Evolutionary conservation across 2,797 vertebrate genomes (phyloP).

Genomic region (Cichlasoma orientale): DNA sequence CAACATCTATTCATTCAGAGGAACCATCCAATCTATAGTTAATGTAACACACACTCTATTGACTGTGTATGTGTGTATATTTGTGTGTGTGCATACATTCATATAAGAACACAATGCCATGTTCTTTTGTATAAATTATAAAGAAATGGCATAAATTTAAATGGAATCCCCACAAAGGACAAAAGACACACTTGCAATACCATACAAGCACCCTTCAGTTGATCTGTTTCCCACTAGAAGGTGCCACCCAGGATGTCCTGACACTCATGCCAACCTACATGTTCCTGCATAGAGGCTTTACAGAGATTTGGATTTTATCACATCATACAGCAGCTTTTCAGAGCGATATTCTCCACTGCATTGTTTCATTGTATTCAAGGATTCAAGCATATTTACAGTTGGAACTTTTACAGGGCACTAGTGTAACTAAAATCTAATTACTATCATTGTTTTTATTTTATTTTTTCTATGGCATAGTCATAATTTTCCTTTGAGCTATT

Average conservation of each 20-base stretch:
- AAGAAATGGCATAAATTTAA: not conserved
- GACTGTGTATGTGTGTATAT: not conserved
- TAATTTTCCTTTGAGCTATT: not conserved
- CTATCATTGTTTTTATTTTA: not conserved
- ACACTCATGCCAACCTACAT: conserved; percentile 25
- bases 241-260: conserved; percentile 46
- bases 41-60: conserved; percentile 21
- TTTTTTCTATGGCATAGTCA: not conserved
- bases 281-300: conserved; percentile 13
- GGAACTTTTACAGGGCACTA: not conserved
- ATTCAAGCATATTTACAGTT: conserved; percentile 1
- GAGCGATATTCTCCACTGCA: not conserved
- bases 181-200: conserved; percentile 3
- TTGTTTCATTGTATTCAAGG: conserved; percentile 18
- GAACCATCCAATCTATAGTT: conserved; percentile 36
- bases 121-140: not conserved
- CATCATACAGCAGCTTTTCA: conserved; percentile 35
- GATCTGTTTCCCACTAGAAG: conserved; percentile 29
- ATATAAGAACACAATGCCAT: not conserved
- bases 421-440: not conserved
- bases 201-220: conserved; percentile 16
- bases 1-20: conserved; percentile 23
- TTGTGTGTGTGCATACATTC: not conserved
- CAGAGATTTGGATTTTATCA: conserved; percentile 36
- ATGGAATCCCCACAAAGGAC: not conserved